Base-by-base conservation (phyloP, 2,888 invertebrate genomes). In the Cerceris rybyensis region DNA sequence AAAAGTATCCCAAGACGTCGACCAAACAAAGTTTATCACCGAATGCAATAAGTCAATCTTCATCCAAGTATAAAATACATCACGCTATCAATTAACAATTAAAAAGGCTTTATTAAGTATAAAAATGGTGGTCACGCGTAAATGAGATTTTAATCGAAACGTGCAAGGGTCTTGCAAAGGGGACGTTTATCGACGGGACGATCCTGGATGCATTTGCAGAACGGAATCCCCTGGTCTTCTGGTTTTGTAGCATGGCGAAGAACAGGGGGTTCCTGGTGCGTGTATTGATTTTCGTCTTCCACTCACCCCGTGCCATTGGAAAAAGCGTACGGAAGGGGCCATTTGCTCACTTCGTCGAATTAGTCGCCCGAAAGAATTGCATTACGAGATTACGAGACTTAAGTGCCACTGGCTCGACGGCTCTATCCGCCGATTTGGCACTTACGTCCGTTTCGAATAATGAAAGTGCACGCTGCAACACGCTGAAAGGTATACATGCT, bases 261-360 rank as follows among this genome's bases (percentile, higher is more conserved):
- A 59, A 59, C 43, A 60, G 71, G 73, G 82, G 78, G 78, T 63
- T 66, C 60, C 66, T 58, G 73, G 16, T 41, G 57, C 55, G 28
- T 42, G 83, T 83, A 83, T 83, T 83, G 83, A 83, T 83, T 83
- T 83, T 84, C 78, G 74, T 75, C 60, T 78, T 68, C 65, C 57
- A 54, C 59, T 67, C 52, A 14, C 72, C 70, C 63, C 55, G 28
- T 28, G 4, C 28, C 28, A 1, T 28, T 46, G 61, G 71, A 70
- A 81, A 79, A 63, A 74, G 61, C 73, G 73, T 73, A 72, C 71
- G 70, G 71, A 60, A 69, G 72, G 75, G 76, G 70, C 77, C 83
- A 75, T 85, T 81, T 83, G 85, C 81, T 82, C 83, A 81, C 84
- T 84, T 85, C 71, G 75, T 43, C 66, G 77, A 84, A 84, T 84